Evolutionary conservation across 2,888 invertebrate genomes (phyloP).

Genomic region (Drosophila prolongata): DNA sequence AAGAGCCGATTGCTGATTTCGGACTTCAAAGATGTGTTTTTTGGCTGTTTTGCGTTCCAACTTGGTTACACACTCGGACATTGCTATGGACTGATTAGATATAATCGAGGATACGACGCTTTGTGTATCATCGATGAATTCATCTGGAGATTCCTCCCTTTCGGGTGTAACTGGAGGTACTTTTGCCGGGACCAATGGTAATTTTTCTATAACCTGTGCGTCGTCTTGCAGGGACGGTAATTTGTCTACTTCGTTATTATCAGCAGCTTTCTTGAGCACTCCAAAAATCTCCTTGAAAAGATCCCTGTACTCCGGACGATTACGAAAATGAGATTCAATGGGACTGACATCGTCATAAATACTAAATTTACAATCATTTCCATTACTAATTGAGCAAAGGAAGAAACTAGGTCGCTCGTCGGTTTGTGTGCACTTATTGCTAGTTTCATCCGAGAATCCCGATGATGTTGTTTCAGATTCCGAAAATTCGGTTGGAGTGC

Average conservation of each 20-base stretch:
- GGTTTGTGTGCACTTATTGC: conserved; percentile 93
- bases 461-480: conserved; percentile 94
- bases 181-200: conserved; percentile 76
- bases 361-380: conserved; percentile 93
- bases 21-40: conserved; percentile 82
- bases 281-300: conserved; percentile 93
- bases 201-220: conserved; percentile 10
- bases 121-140: conserved; percentile 87
- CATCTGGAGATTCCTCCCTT: conserved; percentile 87
- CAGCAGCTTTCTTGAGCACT: conserved; percentile 92
- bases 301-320: conserved; percentile 92
- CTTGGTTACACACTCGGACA: conserved; percentile 88
- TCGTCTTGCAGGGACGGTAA: conserved; percentile 85
- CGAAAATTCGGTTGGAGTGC: conserved; percentile 92
- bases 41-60: conserved; percentile 86
- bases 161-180: conserved; percentile 90
- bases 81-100: conserved; percentile 89
- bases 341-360: conserved; percentile 93
- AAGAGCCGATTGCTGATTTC: conserved; percentile 75
- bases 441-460: conserved; percentile 93
- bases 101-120: conserved; percentile 91
- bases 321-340: conserved; percentile 92
- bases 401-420: conserved; percentile 92
- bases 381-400: conserved; percentile 93
- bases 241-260: conserved; percentile 92